Evolutionary conservation across 1,140 invertebrate genomes (phyloP).

Genomic region (Lasaia peninsularis): DNA sequence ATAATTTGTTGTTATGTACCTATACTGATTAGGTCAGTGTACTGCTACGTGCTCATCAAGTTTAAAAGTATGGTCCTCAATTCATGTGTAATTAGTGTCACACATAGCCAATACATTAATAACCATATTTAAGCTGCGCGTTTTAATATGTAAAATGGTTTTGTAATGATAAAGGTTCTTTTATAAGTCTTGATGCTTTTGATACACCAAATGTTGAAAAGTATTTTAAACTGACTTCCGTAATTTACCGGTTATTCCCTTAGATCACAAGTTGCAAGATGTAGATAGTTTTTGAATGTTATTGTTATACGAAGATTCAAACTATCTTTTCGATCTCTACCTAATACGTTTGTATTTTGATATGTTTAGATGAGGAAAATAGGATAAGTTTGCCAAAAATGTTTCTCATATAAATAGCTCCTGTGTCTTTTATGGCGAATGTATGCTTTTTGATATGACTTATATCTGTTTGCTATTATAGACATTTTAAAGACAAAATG

Average conservation of each 20-base stretch:
- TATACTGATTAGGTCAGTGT: too few relatives aligned
- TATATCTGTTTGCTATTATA: too few relatives aligned
- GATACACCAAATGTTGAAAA: background rate
- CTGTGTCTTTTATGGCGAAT: too few relatives aligned
- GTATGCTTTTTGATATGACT: too few relatives aligned
- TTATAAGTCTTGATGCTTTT: background rate
- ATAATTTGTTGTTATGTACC: too few relatives aligned
- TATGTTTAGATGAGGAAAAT: too few relatives aligned
- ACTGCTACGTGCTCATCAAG: background rate
- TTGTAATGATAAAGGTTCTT: background rate
- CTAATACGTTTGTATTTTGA: too few relatives aligned
- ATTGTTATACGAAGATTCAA: too few relatives aligned
- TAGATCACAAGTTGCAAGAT: background rate
- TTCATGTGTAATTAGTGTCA: background rate
- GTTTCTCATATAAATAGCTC: too few relatives aligned
- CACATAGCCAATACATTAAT: background rate
- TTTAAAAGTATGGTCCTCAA: background rate
- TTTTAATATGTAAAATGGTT: background rate
- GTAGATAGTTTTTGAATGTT: background rate
- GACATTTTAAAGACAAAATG: too few relatives aligned
- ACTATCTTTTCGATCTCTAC: too few relatives aligned
- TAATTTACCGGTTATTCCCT: background rate
- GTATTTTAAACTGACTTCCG: background rate
- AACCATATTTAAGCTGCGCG: background rate
- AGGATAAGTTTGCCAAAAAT: too few relatives aligned